Base-by-base conservation (phyloP, 2,113 vertebrate species). In the Melozone crissalis region DNA sequence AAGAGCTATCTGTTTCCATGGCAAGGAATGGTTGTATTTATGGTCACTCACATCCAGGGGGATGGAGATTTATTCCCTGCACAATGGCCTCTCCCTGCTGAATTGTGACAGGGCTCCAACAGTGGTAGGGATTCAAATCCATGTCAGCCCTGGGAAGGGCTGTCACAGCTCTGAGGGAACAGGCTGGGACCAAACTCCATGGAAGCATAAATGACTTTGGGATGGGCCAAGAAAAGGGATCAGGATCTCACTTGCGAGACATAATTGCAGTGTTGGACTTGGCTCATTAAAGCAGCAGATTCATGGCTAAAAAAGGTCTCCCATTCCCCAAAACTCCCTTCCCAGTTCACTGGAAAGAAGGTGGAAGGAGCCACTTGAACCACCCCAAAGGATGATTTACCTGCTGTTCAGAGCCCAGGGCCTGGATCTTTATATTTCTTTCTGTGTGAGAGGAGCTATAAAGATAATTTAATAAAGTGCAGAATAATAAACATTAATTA, bases 1-100 rank as follows among this genome's bases (percentile, higher is more conserved):
- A 11, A 57, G 62, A 51, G 5, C 67, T 55, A 41, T 90, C 92
- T 87, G 95, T 94, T 96, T 87, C 92, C 90, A 95, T 96, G 90
- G 92, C 87, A 68, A 93, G 54, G 71, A 76, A 52, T 37, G 1
- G 19, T 30, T 75, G 92, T 78, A 6, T 89, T 93, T 75, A 85
- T 76, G 90, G 90, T 89, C 93, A 89, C 55, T 95, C 77, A 62
- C 51, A 41, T 12, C 66, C 75, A 7, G 66, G 33, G 44, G 66
- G 81, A 79, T 43, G 58, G 19, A 33, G 39, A 89, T 91, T 44
- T 58, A 31, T 78, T 68, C 83, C 89, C 73, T 78, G 87, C 73
- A 84, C 65, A 71, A 47, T n/a, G 7, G 4, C 61, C 81, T 93
- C 66, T 93, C 81, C 61, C 65, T 75, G 74, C 57, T 47, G 92